phyloP scores from a whole-genome alignment of 2,888 invertebrate genomes.

The Bombyx huttoni region DNA sequence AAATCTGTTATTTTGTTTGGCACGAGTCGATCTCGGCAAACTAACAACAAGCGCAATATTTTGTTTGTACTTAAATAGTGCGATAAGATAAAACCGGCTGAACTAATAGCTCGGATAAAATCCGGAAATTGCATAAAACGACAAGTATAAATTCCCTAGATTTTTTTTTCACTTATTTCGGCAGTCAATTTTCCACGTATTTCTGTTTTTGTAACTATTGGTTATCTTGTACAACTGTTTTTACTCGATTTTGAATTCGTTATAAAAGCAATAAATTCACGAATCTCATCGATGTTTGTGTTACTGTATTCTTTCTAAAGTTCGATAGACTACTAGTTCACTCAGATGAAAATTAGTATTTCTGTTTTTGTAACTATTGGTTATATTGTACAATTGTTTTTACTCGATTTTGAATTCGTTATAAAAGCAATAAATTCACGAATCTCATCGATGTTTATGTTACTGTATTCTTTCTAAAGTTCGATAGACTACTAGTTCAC shows the following conservation, averaged over 20 bases:
- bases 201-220: slow-evolving; percentile 7
- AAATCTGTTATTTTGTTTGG: slow-evolving; percentile 25
- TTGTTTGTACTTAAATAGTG: slow-evolving; percentile 55
- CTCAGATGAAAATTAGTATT: slow-evolving; percentile 11
- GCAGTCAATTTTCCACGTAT: slow-evolving; percentile 35
- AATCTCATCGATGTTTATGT: too few relatives aligned
- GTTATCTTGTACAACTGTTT: neutral
- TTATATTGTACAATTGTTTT: neutral
- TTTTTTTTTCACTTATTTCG: slow-evolving; percentile 45
- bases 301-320: too few relatives aligned
- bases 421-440: too few relatives aligned
- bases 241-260: neutral
- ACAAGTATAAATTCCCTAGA: slow-evolving; percentile 51
- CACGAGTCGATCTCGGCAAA: slow-evolving; percentile 24
- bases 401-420: neutral
- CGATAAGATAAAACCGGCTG: slow-evolving; percentile 58
- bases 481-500: too few relatives aligned
- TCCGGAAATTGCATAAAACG: slow-evolving; percentile 66
- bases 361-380: slow-evolving; percentile 6
- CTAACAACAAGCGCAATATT: slow-evolving; percentile 40
- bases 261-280: too few relatives aligned
- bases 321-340: too few relatives aligned
- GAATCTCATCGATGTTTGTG: too few relatives aligned
- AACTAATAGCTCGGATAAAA: slow-evolving; percentile 61
- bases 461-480: too few relatives aligned